Percentiles rank a stretch among this genome's conserved stretches.
phyloP scores from a whole-genome alignment of 1,140 invertebrate genomes.

The Drosophila aff. region DNA sequence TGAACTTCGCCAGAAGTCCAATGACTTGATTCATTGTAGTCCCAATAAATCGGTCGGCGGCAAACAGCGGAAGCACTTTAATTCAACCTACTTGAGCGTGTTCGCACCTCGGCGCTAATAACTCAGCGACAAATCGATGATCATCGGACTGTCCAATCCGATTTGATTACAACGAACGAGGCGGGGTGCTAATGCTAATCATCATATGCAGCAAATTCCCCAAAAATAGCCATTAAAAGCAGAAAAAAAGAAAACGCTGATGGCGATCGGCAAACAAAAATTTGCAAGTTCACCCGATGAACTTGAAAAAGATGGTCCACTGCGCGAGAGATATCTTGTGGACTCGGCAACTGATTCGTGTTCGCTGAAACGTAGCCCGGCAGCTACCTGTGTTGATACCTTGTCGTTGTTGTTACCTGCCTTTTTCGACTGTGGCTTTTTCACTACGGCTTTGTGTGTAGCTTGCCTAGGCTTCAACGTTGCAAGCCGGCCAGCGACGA shows the following conservation, averaged over 20 bases:
- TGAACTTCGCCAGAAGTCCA: constrained; percentile 66
- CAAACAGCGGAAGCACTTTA: constrained; percentile 64
- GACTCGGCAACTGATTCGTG: constrained; percentile 41
- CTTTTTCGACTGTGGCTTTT: constrained; percentile 16
- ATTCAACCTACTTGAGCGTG: constrained; percentile 49
- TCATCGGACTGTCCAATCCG: constrained; percentile 28
- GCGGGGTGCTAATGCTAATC: constrained; percentile 61
- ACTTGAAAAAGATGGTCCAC: constrained; percentile 62
- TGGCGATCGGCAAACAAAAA: constrained; percentile 42
- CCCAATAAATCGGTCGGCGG: constrained; percentile 1
- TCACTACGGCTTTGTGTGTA: constrained; percentile 7
- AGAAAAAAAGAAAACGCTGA: constrained; percentile 1
- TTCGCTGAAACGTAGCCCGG: constrained; percentile 58
- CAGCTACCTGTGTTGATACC: constrained; percentile 65
- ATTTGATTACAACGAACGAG: constrained; percentile 30
- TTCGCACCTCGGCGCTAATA: constrained; percentile 65
- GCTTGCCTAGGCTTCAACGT: constrained; percentile 62
- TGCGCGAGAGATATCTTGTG: constrained; percentile 19
- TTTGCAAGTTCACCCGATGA: constrained; percentile 75
- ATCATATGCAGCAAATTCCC: constrained; percentile 52
- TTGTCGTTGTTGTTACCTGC: constrained; percentile 17
- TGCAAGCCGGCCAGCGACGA: constrained; percentile 55
- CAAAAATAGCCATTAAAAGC: constrained; percentile 56
- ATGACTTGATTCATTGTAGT: constrained; percentile 29
- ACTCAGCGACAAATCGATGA: constrained; percentile 51